phyloP scores from a whole-genome alignment of 1,140 invertebrate species.

The Euwallacea fornicatus region DNA sequence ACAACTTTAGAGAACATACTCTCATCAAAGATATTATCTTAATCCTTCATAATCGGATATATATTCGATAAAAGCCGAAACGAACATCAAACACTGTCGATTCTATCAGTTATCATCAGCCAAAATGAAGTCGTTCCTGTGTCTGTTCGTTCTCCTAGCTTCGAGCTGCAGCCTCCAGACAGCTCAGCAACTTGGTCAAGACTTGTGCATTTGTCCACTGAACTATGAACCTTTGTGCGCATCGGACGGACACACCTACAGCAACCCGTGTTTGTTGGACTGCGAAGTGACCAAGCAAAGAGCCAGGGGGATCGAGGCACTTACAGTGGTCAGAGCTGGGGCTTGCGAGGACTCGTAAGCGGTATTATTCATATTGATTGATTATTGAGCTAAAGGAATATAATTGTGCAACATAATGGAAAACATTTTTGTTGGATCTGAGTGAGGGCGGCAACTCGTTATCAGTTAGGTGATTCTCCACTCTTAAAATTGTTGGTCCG shows the following conservation, averaged over 20 bases:
- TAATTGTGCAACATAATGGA: too few relatives aligned
- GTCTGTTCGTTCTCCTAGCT: background rate
- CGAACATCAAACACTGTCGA: too few relatives aligned
- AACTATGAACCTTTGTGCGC: constrained; percentile 53
- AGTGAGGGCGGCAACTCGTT: too few relatives aligned
- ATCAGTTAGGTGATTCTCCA: too few relatives aligned
- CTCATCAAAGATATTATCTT: too few relatives aligned
- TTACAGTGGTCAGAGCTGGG: constrained; percentile 1
- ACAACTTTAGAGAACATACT: too few relatives aligned
- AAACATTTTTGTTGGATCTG: too few relatives aligned
- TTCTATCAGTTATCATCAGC: background rate
- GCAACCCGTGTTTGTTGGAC: constrained; percentile 52
- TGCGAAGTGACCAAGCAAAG: constrained; percentile 40
- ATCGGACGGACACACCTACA: constrained; percentile 50
- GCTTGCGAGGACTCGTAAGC: constrained; percentile 6
- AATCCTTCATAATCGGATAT: too few relatives aligned
- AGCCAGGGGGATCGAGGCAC: constrained; percentile 2
- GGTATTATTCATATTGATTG: too few relatives aligned
- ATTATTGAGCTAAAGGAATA: too few relatives aligned
- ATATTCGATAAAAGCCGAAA: too few relatives aligned
- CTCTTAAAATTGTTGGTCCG: too few relatives aligned
- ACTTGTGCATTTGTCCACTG: constrained; percentile 45
- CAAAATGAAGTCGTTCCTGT: constrained; percentile 8
- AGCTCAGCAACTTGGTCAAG: constrained; percentile 4
- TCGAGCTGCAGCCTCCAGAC: background rate